These are phyloP conservation scores for Cantharis rufa DNA, from an alignment of 2,888 invertebrate species.

Conservation along the genomic window DNA sequence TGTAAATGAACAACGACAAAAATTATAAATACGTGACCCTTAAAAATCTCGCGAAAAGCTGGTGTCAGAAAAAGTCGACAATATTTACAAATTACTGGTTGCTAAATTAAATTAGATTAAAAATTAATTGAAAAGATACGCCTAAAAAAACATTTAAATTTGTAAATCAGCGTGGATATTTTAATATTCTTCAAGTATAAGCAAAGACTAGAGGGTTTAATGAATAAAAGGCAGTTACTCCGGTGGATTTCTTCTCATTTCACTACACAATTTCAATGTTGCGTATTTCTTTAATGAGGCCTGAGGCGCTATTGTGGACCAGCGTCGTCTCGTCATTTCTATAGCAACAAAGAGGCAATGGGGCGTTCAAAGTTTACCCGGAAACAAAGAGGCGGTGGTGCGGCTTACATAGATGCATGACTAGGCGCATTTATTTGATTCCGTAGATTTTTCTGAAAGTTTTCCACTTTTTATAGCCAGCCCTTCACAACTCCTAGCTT, in stretches of 20 bases:
- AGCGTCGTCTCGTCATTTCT: conserved; percentile 32
- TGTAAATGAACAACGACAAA: conserved; percentile 7
- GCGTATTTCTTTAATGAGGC: conserved; percentile 35
- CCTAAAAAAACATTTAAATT: conserved; percentile 6
- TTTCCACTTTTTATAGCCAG: conserved; percentile 21
- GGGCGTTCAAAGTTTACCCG: conserved; percentile 44
- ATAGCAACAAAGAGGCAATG: conserved; percentile 41
- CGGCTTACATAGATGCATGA: conserved; percentile 43
- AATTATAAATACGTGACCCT: conserved; percentile 1
- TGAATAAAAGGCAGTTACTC: conserved; percentile 25
- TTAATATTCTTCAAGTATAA: conserved; percentile 29
- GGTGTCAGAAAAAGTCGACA: neutral
- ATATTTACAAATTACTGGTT: conserved; percentile 20
- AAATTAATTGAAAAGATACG: neutral
- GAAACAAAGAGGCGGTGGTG: conserved; percentile 42
- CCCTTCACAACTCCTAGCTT: conserved; percentile 12
- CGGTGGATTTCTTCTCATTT: conserved; percentile 28
- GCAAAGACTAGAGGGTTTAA: conserved; percentile 23
- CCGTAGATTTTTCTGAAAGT: conserved; percentile 40
- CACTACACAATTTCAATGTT: conserved; percentile 34
- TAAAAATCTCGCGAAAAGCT: neutral
- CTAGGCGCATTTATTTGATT: conserved; percentile 46
- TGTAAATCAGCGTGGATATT: conserved; percentile 25
- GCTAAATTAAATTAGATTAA: conserved; percentile 9
- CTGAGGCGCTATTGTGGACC: conserved; percentile 27